phyloP scores from a whole-genome alignment of 2,888 invertebrate species.

The Apamea crenata region DNA sequence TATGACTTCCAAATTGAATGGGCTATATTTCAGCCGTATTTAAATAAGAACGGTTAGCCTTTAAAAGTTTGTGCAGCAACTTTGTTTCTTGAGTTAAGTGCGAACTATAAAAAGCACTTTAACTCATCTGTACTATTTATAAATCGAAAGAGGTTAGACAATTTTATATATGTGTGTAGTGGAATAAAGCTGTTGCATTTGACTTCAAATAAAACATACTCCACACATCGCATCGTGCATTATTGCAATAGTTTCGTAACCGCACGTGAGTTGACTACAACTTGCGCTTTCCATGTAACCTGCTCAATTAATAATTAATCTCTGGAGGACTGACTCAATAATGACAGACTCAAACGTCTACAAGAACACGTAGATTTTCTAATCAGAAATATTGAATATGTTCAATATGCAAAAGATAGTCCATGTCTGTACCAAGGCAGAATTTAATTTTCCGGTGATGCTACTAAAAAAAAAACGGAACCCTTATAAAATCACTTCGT shows the following conservation, averaged over 20 bases:
- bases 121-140: conserved; percentile 24
- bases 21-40: conserved; percentile 33
- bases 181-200: background rate
- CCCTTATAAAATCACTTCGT: too few relatives aligned
- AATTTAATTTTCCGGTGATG: background rate
- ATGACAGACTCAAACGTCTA: background rate
- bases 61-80: conserved; percentile 31
- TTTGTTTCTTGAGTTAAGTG: conserved; percentile 32
- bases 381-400: background rate
- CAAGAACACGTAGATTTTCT: background rate
- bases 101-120: conserved; percentile 46
- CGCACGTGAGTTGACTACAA: background rate
- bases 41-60: conserved; percentile 24
- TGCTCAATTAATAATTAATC: conserved; percentile 7
- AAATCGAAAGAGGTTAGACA: conserved; percentile 11
- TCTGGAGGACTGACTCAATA: background rate
- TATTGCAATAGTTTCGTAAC: conserved; percentile 1
- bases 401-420: background rate
- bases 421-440: background rate
- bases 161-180: background rate
- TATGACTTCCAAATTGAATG: conserved; percentile 51
- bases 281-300: background rate
- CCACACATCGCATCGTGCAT: background rate
- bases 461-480: too few relatives aligned
- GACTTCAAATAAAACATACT: background rate